Conservation (phyloP, 2,888 invertebrate species). For the Rhyacophila evoluta region DNA sequence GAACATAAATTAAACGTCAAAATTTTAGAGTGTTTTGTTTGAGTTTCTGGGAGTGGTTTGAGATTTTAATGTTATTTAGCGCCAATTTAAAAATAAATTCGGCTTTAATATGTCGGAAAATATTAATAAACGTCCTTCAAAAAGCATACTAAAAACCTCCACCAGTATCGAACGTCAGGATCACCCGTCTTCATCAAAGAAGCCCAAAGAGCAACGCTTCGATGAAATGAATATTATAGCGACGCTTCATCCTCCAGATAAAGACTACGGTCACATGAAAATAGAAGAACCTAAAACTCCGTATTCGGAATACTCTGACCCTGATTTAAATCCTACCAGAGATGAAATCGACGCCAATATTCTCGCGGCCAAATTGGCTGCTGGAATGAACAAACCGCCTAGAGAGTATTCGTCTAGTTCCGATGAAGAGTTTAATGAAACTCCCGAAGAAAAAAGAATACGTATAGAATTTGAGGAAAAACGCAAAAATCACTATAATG, state of each 20-base stretch:
- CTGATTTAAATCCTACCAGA: constrained; percentile 69
- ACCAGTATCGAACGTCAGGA: constrained; percentile 87
- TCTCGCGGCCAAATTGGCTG: constrained; percentile 79
- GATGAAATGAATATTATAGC: constrained; percentile 99
- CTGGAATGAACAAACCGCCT: constrained; percentile 69
- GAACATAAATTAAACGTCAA: constrained; percentile 41
- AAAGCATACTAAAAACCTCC: constrained; percentile 93
- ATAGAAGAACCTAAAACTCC: constrained; percentile 98
- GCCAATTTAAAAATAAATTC: constrained; percentile 29
- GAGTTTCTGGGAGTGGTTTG: constrained; percentile 44
- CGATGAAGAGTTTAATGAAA: constrained; percentile 72
- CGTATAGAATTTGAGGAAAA: constrained; percentile 90
- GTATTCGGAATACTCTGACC: constrained; percentile 73
- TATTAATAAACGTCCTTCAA: constrained; percentile 84
- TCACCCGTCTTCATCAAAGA: constrained; percentile 64
- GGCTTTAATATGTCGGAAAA: constrained; percentile 76
- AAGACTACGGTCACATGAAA: constrained; percentile 99
- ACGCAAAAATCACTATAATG: constrained; percentile 97
- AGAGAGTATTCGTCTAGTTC: constrained; percentile 63
- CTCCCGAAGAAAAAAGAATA: constrained; percentile 75
- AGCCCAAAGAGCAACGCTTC: constrained; percentile 81
- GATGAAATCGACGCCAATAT: constrained; percentile 78
- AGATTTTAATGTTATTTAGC: constrained; percentile 28
- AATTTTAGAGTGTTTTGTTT: constrained; percentile 27
- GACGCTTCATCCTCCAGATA: constrained; percentile 96